phyloP scores from a whole-genome alignment of 2,797 vertebrate species.

The Catamblyrhynchus diadema region DNA sequence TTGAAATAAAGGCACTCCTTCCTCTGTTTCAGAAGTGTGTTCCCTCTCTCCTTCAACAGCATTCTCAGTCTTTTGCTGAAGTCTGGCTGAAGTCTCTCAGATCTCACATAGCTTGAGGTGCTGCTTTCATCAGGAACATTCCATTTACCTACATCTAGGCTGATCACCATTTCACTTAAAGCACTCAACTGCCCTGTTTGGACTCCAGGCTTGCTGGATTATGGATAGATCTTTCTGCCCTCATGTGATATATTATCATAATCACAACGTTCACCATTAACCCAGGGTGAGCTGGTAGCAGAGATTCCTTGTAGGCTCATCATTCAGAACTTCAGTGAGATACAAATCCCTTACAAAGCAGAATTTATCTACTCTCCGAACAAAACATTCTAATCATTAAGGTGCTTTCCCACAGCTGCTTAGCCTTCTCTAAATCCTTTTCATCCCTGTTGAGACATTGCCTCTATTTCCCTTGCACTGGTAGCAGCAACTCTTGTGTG shows the following conservation, averaged over 20 bases:
- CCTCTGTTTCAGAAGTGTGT: background rate
- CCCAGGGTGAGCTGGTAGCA: background rate
- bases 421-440: background rate
- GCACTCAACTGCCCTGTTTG: background rate
- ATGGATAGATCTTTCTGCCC: background rate
- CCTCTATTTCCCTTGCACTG: background rate
- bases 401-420: background rate
- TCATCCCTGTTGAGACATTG: background rate
- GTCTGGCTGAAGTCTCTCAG: background rate
- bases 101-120: background rate
- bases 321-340: background rate
- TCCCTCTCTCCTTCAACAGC: background rate
- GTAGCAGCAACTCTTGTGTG: accelerated
- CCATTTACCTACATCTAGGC: background rate
- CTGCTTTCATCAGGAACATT: background rate
- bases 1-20: background rate
- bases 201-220: background rate
- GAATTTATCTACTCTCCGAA: background rate
- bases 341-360: background rate
- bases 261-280: background rate
- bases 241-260: background rate
- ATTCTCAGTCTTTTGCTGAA: background rate
- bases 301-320: background rate
- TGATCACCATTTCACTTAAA: background rate
- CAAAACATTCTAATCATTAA: background rate